Evolutionary conservation across 2,888 invertebrate species (phyloP).

Genomic region (Synergus japonicus): DNA sequence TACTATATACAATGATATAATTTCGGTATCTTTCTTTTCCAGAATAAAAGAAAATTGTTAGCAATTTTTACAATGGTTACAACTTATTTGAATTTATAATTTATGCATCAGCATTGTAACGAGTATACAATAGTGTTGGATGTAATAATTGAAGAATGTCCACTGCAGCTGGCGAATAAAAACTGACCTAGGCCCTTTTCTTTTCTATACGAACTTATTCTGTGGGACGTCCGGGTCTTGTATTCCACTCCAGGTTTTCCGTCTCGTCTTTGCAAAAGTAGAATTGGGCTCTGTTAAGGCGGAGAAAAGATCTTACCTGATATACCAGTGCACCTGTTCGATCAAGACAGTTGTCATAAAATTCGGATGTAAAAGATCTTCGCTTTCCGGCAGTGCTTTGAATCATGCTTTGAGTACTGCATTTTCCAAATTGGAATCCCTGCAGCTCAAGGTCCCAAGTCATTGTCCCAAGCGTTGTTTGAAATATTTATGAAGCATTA

Average conservation of each 20-base stretch:
- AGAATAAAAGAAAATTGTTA: no score
- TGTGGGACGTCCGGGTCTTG: slow-evolving; percentile 56
- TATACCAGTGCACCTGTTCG: slow-evolving; percentile 66
- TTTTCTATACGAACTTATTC: not conserved
- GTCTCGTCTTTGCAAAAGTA: slow-evolving; percentile 47
- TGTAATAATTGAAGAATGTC: not conserved
- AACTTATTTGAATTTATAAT: no score
- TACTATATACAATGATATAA: no score
- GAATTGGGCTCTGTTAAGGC: not conserved
- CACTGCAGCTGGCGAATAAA: slow-evolving; percentile 6
- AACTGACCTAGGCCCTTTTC: slow-evolving; percentile 17
- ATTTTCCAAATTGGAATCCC: no score
- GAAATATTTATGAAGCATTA: no score
- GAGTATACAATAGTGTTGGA: no score
- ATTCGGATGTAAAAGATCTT: slow-evolving; percentile 60
- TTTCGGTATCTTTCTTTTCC: no score
- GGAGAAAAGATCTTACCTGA: slow-evolving; percentile 9
- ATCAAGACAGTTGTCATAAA: slow-evolving; percentile 68
- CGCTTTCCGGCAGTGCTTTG: not conserved
- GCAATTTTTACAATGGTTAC: not conserved
- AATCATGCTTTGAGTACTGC: not conserved
- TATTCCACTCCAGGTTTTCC: slow-evolving; percentile 51
- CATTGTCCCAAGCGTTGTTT: no score
- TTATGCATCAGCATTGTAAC: no score
- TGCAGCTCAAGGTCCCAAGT: no score